Percentiles rank a stretch among this genome's conserved stretches.
phyloP scores from a whole-genome alignment of 2,113 vertebrate species.

The Meleagris gallopavo region DNA sequence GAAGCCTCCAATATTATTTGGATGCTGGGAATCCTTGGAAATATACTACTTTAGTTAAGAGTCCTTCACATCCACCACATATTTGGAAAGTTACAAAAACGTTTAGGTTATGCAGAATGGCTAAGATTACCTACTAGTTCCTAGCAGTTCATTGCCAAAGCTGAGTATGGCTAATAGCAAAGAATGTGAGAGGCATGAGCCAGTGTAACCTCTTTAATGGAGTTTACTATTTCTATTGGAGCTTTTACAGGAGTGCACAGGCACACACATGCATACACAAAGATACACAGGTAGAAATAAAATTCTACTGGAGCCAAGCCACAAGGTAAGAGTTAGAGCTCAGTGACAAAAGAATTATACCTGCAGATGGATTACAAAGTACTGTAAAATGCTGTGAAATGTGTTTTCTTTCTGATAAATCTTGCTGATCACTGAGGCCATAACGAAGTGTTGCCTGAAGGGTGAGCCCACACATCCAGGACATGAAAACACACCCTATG shows the following conservation, averaged over 20 bases:
- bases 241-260: not conserved
- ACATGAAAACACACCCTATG: rapidly evolving
- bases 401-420: not conserved
- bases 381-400: not conserved
- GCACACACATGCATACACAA: not conserved
- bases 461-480: not conserved
- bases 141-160: not conserved
- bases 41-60: not conserved
- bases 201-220: not conserved
- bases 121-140: conserved; percentile 1
- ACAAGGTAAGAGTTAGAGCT: not conserved
- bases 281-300: not conserved
- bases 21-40: not conserved
- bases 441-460: not conserved
- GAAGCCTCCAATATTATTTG: not conserved
- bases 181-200: not conserved
- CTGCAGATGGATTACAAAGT: not conserved
- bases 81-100: not conserved
- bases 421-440: not conserved
- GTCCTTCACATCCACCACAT: rapidly evolving
- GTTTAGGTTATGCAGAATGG: not conserved
- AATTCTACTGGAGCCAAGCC: not conserved
- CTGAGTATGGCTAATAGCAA: not conserved
- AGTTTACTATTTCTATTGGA: not conserved
- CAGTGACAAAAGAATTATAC: not conserved